Base-by-base conservation (phyloP, 2,113 vertebrate genomes). In the Ictidomys tridecemlineatus region DNA sequence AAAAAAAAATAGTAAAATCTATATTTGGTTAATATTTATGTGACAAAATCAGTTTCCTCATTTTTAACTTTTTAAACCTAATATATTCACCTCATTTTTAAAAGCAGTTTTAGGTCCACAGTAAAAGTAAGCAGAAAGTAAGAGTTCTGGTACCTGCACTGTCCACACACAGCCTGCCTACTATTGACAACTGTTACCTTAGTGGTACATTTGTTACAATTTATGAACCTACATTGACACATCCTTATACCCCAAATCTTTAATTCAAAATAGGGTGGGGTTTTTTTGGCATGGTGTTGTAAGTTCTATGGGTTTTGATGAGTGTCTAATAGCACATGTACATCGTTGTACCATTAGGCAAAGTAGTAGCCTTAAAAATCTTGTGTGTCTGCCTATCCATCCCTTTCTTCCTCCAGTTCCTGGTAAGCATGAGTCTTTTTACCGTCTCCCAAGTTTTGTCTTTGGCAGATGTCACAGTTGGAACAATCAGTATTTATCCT, bases 1-100 rank as follows among this genome's bases (percentile, higher is more conserved):
- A 82, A 89, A 63, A 63, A 80, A 24, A 56, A 58, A 58, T 22
- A 58, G 56, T 11, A 72, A 87, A 93, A 37, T 70, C 10, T 34
- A 8, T 93, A 77, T 77, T 77, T 91, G n/a, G 17, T 77, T 93
- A 91, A 48, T 86, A 72, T 63, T 85, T 73, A 94, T 42, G 32
- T 39, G 79, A 17, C 61, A 69, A 58, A 51, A 28, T 70, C 58
- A 63, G 16, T 83, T 72, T 86, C 67, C 90, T 80, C 37, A 30
- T 90, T 95, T 95, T 70, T 4, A 88, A 39, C 1, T 37, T 39
- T 88, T 88, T 51, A 42, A 65, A 65, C 32, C 65, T 45, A 65
- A 67, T 20, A 34, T 67, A 63, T 28, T 63, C 56, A 78, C 2
- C 48, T n/a, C 17, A 26, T n/a, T 34, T 63, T 79, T 48, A 18